These are phyloP conservation scores for Nasonovia ribisnigri DNA, from an alignment of 2,888 invertebrate species.

Conservation along the genomic window DNA sequence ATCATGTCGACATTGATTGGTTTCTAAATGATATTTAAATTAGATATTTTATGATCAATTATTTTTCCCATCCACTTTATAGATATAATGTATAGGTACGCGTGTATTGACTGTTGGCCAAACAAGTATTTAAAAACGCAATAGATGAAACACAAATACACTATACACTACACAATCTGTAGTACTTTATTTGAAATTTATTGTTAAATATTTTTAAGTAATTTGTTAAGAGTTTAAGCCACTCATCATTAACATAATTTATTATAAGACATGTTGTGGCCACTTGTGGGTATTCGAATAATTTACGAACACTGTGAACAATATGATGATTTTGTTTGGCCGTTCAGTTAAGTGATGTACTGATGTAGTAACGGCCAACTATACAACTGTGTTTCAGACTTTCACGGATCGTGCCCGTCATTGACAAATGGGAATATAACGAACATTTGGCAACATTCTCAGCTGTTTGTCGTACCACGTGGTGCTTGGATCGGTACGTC, in stretches of 20 bases:
- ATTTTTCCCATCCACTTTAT: not conserved
- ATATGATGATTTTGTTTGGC: not conserved
- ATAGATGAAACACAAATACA: not conserved
- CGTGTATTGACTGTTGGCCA: not conserved
- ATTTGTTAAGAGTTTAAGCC: too few species aligned
- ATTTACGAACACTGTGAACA: not conserved
- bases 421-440: not conserved
- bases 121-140: not conserved
- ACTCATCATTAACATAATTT: too few species aligned
- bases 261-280: too few species aligned
- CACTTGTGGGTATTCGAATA: not conserved
- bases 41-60: not conserved
- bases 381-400: not conserved
- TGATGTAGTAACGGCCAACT: not conserved
- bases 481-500: not conserved
- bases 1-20: not conserved
- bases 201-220: too few species aligned
- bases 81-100: too few species aligned
- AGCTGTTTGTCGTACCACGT: not conserved
- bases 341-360: not conserved
- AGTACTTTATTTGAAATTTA: not conserved
- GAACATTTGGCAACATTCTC: not conserved
- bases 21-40: not conserved
- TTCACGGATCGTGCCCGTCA: not conserved
- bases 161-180: too few species aligned